Conservation (phyloP, 2,888 invertebrate genomes). For the Hyles lineata region DNA sequence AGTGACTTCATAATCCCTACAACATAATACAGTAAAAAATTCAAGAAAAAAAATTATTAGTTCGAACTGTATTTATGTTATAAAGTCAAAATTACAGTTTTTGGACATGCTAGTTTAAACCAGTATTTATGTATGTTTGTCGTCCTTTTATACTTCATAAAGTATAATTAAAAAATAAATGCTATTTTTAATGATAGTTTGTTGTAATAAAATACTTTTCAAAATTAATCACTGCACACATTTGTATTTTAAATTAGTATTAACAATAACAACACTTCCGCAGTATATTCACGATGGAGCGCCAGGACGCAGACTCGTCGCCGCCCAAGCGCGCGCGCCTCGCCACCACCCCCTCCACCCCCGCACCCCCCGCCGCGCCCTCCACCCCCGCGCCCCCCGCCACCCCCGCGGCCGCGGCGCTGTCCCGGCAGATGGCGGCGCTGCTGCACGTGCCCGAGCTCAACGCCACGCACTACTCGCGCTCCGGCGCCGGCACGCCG, state of each 20-base stretch:
- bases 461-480: slow-evolving; percentile 53
- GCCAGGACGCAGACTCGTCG: slow-evolving; percentile 49
- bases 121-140: too few relatives aligned
- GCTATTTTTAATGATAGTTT: too few relatives aligned
- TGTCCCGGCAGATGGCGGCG: slow-evolving; percentile 64
- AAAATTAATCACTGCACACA: too few relatives aligned
- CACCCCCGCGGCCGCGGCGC: slow-evolving; percentile 41
- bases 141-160: background rate
- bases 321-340: slow-evolving; percentile 69
- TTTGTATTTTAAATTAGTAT: too few relatives aligned
- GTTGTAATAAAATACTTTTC: too few relatives aligned
- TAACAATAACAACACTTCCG: background rate
- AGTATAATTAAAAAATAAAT: background rate
- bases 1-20: too few relatives aligned
- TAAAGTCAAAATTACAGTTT: too few relatives aligned
- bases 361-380: slow-evolving; percentile 45
- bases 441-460: slow-evolving; percentile 85
- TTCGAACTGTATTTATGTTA: too few relatives aligned
- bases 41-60: too few relatives aligned
- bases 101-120: too few relatives aligned
- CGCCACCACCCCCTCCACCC: slow-evolving; percentile 47
- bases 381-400: slow-evolving; percentile 42
- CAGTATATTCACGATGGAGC: slow-evolving; percentile 14
- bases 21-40: too few relatives aligned
- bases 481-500: slow-evolving; percentile 78